Evolutionary conservation across 2,113 vertebrate genomes (phyloP), one percentile per base, ranked within the genome.

Genomic region (Opisthocomus hoazin): DNA sequence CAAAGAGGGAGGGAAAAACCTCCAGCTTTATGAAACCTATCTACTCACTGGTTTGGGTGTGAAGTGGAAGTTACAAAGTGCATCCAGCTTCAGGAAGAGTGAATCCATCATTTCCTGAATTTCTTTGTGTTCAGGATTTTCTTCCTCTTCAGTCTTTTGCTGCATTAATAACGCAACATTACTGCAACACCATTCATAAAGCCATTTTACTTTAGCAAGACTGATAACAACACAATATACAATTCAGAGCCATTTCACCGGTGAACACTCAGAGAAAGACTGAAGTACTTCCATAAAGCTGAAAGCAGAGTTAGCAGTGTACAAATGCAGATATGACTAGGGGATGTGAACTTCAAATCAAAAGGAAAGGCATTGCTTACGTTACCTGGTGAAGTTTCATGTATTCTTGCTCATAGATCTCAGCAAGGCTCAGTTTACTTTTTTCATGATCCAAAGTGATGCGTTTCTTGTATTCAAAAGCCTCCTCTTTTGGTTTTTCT

Each of bases 41-140:
- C 24, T 29, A 98, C 98, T 98, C 96, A 99, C 99, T 29, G 99
- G 99, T 95, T 99, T 99, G 21, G 99, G 99, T 74, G 97, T 99
- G 89, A 99, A 99, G 95, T 99, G 99, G 95, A 99, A 99, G 97
- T 99, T 99, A 75, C 99, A 99, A 41, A 99, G 99, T 0, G 99
- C 99, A 48, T 99, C 99, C 94, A 99, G 92, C 81, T 99, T 99
- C 26, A 99, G 93, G 96, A 99, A 99, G 32, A 99, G 98, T 1
- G 98, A 98, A 87, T 99, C 99, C 99, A 99, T 99, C 76, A 99
- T 98, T 87, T 99, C 99, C 96, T 99, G 98, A 90, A 99, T 99
- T 97, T 99, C 99, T n/a, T 97, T 96, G 87, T 99, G 99, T 32
- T 98, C 98, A 19, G 99, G 98, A 82, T 99, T 99, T 97, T 99